These are phyloP conservation scores for Zapornia atra DNA, from an alignment of 2,113 vertebrate genomes.

Conservation along the genomic window DNA sequence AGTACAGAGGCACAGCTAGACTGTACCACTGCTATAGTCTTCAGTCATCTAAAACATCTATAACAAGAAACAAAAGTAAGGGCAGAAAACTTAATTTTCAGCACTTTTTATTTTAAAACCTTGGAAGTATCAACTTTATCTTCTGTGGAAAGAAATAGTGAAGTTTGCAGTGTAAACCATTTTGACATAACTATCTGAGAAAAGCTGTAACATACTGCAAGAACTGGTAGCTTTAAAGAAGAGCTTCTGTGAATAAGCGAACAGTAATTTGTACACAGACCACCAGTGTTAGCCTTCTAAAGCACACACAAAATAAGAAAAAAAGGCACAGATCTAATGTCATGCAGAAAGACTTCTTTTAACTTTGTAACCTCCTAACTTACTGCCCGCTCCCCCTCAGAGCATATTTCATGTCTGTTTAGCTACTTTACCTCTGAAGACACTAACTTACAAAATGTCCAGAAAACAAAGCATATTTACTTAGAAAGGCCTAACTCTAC, in stretches of 20 bases:
- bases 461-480: background rate
- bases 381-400: rapidly evolving
- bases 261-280: background rate
- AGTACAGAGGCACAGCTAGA: background rate
- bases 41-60: background rate
- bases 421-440: background rate
- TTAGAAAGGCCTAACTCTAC: background rate
- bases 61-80: background rate
- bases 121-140: background rate
- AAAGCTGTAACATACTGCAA: background rate
- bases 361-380: background rate
- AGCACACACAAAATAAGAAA: background rate
- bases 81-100: background rate
- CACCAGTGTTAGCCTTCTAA: background rate
- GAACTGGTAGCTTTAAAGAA: background rate
- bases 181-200: background rate
- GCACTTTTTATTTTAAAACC: background rate
- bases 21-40: background rate
- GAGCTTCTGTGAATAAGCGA: background rate
- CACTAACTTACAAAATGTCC: background rate
- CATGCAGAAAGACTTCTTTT: background rate
- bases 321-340: background rate
- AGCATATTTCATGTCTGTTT: background rate
- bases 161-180: background rate
- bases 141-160: background rate